Base-by-base conservation (phyloP, 2,113 vertebrate genomes). In the Sakesphorus luctuosus region DNA sequence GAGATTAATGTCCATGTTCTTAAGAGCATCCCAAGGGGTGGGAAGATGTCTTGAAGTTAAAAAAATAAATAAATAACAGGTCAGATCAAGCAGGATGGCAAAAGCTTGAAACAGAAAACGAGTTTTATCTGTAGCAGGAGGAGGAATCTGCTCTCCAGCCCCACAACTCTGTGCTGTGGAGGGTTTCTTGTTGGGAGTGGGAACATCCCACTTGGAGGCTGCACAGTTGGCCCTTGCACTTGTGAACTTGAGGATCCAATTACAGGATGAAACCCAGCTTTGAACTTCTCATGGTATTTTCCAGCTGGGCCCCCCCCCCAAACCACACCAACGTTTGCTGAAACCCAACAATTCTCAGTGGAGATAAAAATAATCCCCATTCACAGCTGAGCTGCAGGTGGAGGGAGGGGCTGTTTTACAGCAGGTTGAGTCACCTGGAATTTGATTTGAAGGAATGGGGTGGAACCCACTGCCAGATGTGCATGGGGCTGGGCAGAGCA, bases 241-340 rank as follows among this genome's bases (percentile, higher is more conserved):
- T 95, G 94, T 95, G 94, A 96, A 80, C 88, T 90, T 36, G 82
- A 59, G 76, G 92, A 66, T 96, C 95, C 65, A 13, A 25, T 94
- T 97, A 92, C 93, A 91, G 72, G 92, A 93, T 92, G 92, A 87
- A 93, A 86, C 82, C 6, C 8, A 1, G 75, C 95, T 97, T 96
- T 97, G 92, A 97, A 96, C 82, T 90, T 87, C 94, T 93, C 11
- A 84, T 93, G 96, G 94, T 95, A 91, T 97, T 96, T 77, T 65
- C 85, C 94, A 95, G 85, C 94, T 95, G 94, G 88, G 88, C 76
- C 93, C 82, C 83, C 82, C 83, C 49, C 2, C 61, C 84, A 86
- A 88, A 96, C 87, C 50, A 0, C 94, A 93, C 35, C 55, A 10
- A 23, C 1, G 5, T 63, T 76, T 88, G 71, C 82, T 93, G 95